Evolutionary conservation across 2,113 vertebrate species (phyloP).

Genomic region (Myiagra hebetior): DNA sequence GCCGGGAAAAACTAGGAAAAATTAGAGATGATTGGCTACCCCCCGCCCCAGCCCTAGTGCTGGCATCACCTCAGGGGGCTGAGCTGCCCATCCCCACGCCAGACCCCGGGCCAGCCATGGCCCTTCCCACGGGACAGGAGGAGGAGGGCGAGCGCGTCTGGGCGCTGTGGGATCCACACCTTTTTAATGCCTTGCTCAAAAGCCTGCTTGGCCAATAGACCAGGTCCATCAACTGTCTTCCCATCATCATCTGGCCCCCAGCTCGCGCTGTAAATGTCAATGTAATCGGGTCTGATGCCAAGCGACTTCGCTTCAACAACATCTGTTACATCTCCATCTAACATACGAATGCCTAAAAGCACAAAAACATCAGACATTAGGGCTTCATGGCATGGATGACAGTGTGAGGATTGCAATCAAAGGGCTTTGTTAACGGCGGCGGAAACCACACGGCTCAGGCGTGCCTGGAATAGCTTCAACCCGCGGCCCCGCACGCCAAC

Average conservation of each 20-base stretch:
- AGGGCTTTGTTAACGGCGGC: constrained; percentile 20
- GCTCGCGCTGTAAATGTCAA: constrained; percentile 94
- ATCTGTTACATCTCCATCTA: constrained; percentile 94
- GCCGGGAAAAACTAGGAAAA: not conserved
- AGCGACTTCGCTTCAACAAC: constrained; percentile 92
- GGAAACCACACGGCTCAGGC: not conserved
- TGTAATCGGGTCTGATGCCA: constrained; percentile 89
- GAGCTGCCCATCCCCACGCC: not conserved
- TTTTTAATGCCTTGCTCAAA: constrained; percentile 91
- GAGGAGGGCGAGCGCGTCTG: not conserved
- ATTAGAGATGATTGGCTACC: not conserved
- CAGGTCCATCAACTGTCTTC: constrained; percentile 91
- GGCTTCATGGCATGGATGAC: constrained; percentile 25
- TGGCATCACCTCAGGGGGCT: not conserved
- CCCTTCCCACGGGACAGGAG: not conserved
- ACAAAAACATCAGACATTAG: constrained; percentile 39
- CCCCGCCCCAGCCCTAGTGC: not conserved
- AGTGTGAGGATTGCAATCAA: constrained; percentile 42
- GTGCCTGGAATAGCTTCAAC: not conserved
- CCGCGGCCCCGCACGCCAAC: not conserved
- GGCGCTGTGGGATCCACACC: constrained; percentile 71
- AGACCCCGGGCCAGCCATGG: not conserved
- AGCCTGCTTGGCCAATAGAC: constrained; percentile 85
- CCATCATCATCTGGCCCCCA: constrained; percentile 97
- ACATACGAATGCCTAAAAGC: constrained; percentile 89